Conservation (phyloP, 37 sponge, comb jelly and placozoan species). For the Ianthella basta region DNA sequence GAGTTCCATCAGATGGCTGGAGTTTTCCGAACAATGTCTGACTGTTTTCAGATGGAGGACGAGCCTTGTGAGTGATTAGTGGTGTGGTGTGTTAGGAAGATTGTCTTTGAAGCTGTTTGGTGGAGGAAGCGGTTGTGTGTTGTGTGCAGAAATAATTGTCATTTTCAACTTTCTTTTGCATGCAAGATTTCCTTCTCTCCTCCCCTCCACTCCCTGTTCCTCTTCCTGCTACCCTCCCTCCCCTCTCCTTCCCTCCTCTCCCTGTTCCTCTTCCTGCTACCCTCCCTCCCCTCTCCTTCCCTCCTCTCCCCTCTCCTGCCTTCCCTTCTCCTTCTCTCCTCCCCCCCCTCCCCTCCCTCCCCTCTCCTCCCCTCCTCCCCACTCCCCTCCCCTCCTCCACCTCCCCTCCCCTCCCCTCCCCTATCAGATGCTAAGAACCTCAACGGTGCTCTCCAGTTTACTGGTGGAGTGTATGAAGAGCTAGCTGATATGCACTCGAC, state of each 20-base stretch:
- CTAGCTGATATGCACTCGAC: conserved; percentile 61
- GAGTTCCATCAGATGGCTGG: conserved; percentile 77
- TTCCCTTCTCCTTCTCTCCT: neutral
- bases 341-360: neutral
- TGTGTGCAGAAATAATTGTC: too few relatives aligned
- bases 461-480: conserved; percentile 58
- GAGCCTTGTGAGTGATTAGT: conserved; percentile 54
- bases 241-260: conserved; percentile 22
- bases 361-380: neutral
- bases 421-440: conserved; percentile 57
- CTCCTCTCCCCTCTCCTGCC: neutral
- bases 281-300: neutral
- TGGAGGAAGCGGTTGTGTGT: too few relatives aligned
- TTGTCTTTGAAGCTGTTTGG: too few relatives aligned
- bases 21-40: conserved; percentile 54
- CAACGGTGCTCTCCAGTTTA: conserved; percentile 57
- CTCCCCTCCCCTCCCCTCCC: neutral
- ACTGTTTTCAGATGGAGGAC: conserved; percentile 62
- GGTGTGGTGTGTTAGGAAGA: neutral
- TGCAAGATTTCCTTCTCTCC: too few relatives aligned
- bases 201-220: neutral
- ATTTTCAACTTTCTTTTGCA: too few relatives aligned
- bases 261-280: neutral
- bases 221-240: conserved; percentile 25
- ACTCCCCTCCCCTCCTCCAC: too few relatives aligned